Evolutionary conservation across 1,140 invertebrate species (phyloP).

Genomic region (Hylaeus anthracinus): DNA sequence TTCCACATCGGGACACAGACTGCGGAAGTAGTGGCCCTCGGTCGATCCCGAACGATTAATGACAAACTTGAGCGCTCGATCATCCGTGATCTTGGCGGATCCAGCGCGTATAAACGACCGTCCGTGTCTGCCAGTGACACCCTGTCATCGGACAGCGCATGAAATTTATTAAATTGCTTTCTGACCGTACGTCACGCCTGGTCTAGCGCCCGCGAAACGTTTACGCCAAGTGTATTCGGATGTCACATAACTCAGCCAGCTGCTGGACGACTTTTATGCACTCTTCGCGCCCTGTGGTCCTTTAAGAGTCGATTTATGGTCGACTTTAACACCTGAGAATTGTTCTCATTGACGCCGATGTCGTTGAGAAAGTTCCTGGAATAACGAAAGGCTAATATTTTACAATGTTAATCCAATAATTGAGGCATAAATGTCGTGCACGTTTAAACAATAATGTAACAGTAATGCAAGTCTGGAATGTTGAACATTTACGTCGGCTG

Average conservation of each 20-base stretch:
- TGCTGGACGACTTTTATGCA: slow-evolving; percentile 9
- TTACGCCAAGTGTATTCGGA: slow-evolving; percentile 17
- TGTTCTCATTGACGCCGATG: background rate
- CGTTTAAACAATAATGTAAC: no score
- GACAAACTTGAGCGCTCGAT: slow-evolving; percentile 32
- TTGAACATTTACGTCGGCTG: no score
- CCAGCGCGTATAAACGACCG: slow-evolving; percentile 14
- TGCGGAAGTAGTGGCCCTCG: background rate
- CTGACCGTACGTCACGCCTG: slow-evolving; percentile 39
- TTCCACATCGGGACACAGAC: background rate
- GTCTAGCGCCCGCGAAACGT: background rate
- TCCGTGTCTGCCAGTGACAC: slow-evolving; percentile 23
- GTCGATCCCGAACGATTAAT: slow-evolving; percentile 21
- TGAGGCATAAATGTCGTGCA: no score
- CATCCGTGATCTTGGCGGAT: slow-evolving; percentile 35
- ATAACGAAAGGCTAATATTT: no score
- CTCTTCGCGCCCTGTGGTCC: background rate
- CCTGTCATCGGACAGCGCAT: slow-evolving; percentile 27
- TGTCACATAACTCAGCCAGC: slow-evolving; percentile 28
- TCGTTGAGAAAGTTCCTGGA: background rate
- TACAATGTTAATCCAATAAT: no score
- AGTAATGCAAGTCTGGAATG: no score
- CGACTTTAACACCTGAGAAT: background rate
- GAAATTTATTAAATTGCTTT: slow-evolving; percentile 52
- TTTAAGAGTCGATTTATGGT: slow-evolving; percentile 13